phyloP scores from a whole-genome alignment of 2,113 vertebrate species.

The Corythornis madagascariensis region DNA sequence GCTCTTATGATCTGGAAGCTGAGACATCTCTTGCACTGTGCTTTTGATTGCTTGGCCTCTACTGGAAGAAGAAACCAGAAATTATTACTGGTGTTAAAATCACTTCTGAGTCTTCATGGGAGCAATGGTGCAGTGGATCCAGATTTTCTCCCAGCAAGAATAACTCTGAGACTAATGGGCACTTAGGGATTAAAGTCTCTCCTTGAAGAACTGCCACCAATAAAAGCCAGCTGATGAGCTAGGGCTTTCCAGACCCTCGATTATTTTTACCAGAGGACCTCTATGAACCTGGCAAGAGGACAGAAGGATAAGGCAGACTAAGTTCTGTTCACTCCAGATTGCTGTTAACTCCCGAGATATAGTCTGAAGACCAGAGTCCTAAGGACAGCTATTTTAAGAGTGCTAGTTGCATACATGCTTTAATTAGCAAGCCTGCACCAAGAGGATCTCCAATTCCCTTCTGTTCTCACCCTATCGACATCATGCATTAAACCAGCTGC shows the following conservation, averaged over 20 bases:
- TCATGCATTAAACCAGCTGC: constrained; percentile 29
- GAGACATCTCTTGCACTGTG: not conserved
- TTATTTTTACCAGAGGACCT: not conserved
- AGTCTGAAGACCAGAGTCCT: constrained; percentile 37
- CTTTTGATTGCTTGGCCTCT: not conserved
- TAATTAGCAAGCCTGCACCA: constrained; percentile 42
- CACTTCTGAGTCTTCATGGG: not conserved
- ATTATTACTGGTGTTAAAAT: not conserved
- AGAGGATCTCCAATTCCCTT: constrained; percentile 58
- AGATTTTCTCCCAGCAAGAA: constrained; percentile 25
- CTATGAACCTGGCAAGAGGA: not conserved
- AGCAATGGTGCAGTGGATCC: constrained; percentile 36
- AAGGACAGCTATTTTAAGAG: not conserved
- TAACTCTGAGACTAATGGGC: not conserved
- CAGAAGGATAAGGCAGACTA: not conserved
- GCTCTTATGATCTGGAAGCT: not conserved
- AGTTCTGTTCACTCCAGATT: not conserved
- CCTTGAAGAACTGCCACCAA: not conserved
- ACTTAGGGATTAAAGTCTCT: not conserved
- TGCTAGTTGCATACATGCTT: accelerated
- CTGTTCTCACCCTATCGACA: constrained; percentile 57
- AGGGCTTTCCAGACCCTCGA: not conserved
- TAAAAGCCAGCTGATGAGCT: not conserved
- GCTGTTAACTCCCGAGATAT: not conserved
- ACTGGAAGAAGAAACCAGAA: constrained; percentile 22